phyloP scores from a whole-genome alignment of 2,797 vertebrate genomes.

The Triplophysa yarkandensis region DNA sequence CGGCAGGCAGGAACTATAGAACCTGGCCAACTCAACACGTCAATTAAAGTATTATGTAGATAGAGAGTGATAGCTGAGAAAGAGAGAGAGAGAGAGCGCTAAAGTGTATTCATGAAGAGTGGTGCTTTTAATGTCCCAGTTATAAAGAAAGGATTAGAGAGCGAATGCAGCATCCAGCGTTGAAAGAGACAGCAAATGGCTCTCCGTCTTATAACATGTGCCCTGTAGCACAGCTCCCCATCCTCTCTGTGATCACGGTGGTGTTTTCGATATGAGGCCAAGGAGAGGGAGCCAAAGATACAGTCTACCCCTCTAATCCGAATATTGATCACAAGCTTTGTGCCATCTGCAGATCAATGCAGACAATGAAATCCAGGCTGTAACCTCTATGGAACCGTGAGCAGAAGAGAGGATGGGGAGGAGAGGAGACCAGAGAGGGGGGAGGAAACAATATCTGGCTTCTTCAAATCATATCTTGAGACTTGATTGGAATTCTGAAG shows the following conservation, averaged over 20 bases:
- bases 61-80: constrained; percentile 44
- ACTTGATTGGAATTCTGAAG: constrained; percentile 25
- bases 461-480: constrained; percentile 22
- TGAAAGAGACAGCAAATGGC: constrained; percentile 37
- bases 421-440: constrained; percentile 1
- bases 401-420: constrained; percentile 7
- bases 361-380: constrained; percentile 70
- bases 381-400: constrained; percentile 51
- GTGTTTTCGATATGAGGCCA: constrained; percentile 55
- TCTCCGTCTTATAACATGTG: constrained; percentile 44
- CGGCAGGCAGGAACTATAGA: constrained; percentile 75
- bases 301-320: constrained; percentile 59
- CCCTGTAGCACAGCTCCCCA: constrained; percentile 37
- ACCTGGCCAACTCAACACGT: constrained; percentile 84
- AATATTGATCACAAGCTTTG: constrained; percentile 68
- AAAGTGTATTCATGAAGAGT: neutral
- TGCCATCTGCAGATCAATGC: constrained; percentile 67
- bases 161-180: constrained; percentile 6
- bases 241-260: constrained; percentile 35
- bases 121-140: constrained; percentile 24
- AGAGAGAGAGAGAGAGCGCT: constrained; percentile 40
- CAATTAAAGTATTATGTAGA: constrained; percentile 79
- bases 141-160: constrained; percentile 7
- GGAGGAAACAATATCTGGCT: neutral
- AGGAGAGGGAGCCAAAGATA: constrained; percentile 32